Evolutionary conservation across 2,113 vertebrate species (phyloP), one percentile per base, ranked within the genome.

Genomic region (Odontophorus gujanensis): DNA sequence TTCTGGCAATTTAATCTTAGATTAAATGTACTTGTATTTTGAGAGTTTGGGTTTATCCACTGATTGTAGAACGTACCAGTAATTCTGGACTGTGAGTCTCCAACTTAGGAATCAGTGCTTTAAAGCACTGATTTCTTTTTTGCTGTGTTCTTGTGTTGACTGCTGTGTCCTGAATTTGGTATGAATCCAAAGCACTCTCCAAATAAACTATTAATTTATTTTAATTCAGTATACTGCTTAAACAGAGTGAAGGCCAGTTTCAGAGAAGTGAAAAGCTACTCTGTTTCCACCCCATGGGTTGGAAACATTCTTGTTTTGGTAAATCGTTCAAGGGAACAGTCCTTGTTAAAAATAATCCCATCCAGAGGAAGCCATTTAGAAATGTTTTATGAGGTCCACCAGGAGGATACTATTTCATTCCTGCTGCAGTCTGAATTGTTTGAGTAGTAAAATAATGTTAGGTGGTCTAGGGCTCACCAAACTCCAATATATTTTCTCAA

Each of bases 251-350:
- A 73, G 61, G 89, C 50, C 22, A 11, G 58, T 90, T 89, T 48
- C 65, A 83, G 86, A 92, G 63, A 87, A 94, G 73, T 81, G 66
- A 96, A 93, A 84, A 40, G 48, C 66, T 87, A 55, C 89, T 92
- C 58, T 78, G 55, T 91, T 93, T 82, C 62, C 50, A 83, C 82
- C 81, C 85, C 92, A 50, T 38, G 55, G 59, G 88, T 92, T 95
- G 89, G 96, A 97, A 92, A 86, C 81, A 72, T 87, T 87, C 95
- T 96, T 50, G 86, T 96, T 96, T 94, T 76, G 92, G 71, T 92
- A 95, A 94, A 73, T 51, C 32, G 86, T 90, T 94, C 76, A 80
- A 82, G 79, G 65, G 79, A 95, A 92, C 25, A 66, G 59, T 87
- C 34, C 17, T 45, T 65, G 78, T 91, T 96, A 95, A 95, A 96